Evolutionary conservation across 1,140 invertebrate genomes (phyloP).

Genomic region (Asobara japonica): DNA sequence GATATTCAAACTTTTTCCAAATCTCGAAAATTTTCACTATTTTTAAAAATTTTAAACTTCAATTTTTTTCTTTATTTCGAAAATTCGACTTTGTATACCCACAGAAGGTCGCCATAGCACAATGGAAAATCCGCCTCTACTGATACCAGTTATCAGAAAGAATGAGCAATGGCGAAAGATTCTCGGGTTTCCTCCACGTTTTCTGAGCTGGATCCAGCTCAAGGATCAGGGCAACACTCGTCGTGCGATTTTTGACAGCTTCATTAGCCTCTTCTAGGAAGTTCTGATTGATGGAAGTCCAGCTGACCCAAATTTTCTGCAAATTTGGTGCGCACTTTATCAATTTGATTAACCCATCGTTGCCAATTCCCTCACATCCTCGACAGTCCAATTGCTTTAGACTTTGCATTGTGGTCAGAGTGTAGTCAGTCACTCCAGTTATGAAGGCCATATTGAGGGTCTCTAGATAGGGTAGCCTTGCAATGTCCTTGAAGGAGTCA

Average conservation of each 20-base stretch:
- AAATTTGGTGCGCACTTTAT: not conserved
- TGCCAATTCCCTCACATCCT: not conserved
- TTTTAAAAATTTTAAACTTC: too few species aligned
- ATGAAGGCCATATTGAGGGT: not conserved
- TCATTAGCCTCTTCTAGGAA: not conserved
- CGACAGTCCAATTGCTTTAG: not conserved
- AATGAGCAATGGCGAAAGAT: constrained; percentile 1
- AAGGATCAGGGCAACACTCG: not conserved
- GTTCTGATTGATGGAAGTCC: not conserved
- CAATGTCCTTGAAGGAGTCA: constrained; percentile 1
- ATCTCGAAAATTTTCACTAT: too few species aligned
- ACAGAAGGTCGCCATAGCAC: too few species aligned
- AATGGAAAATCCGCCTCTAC: not conserved
- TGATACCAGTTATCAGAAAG: constrained; percentile 7
- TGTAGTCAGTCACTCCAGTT: not conserved
- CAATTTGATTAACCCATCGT: not conserved
- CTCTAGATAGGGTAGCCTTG: not conserved
- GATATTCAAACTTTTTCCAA: too few species aligned
- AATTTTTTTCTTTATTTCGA: too few species aligned
- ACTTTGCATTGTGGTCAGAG: not conserved
- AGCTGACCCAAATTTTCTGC: not conserved
- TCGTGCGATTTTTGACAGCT: not conserved
- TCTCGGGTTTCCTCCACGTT: not conserved
- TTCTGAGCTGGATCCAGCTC: not conserved
- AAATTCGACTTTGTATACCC: too few species aligned